Percentiles rank a stretch among this genome's conserved stretches.
Conservation (phyloP, 2,888 invertebrate species). For the Lasioglossum figueresi region DNA sequence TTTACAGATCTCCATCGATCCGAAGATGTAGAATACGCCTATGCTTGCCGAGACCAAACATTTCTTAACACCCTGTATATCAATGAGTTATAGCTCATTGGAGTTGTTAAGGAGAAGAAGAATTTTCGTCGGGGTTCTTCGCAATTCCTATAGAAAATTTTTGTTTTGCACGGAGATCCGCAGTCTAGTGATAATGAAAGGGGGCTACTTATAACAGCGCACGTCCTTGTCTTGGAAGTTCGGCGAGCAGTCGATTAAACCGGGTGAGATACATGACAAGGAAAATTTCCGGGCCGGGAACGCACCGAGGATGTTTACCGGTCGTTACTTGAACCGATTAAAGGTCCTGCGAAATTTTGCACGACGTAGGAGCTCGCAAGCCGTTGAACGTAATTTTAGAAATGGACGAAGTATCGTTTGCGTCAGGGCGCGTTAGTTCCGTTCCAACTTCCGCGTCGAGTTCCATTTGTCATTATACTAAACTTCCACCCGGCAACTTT, state of each 20-base stretch:
- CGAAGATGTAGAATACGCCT: too few species aligned
- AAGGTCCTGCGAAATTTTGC: slow-evolving; percentile 33
- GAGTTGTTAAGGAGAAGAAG: too few species aligned
- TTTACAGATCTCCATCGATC: too few species aligned
- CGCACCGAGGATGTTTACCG: slow-evolving; percentile 28
- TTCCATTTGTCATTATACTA: slow-evolving; percentile 51
- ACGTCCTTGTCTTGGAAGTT: neutral
- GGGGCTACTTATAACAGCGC: neutral
- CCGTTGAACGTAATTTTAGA: slow-evolving; percentile 52
- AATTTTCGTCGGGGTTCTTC: neutral
- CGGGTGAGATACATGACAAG: slow-evolving; percentile 14
- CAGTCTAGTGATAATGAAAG: neutral
- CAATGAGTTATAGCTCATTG: too few species aligned
- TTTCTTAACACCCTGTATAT: too few species aligned
- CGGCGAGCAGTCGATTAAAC: slow-evolving; percentile 25
- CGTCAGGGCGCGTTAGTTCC: slow-evolving; percentile 39
- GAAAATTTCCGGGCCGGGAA: slow-evolving; percentile 35
- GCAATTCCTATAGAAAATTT: neutral
- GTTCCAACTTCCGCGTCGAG: slow-evolving; percentile 38
- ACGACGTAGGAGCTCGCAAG: slow-evolving; percentile 20
- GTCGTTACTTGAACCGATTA: slow-evolving; percentile 21
- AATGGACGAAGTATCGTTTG: slow-evolving; percentile 52
- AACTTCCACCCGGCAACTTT: slow-evolving; percentile 42
- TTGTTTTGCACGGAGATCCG: neutral
- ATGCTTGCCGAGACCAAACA: too few species aligned